Conservation (phyloP, 2,797 vertebrate genomes). For the Rhinoraja longicauda region DNA sequence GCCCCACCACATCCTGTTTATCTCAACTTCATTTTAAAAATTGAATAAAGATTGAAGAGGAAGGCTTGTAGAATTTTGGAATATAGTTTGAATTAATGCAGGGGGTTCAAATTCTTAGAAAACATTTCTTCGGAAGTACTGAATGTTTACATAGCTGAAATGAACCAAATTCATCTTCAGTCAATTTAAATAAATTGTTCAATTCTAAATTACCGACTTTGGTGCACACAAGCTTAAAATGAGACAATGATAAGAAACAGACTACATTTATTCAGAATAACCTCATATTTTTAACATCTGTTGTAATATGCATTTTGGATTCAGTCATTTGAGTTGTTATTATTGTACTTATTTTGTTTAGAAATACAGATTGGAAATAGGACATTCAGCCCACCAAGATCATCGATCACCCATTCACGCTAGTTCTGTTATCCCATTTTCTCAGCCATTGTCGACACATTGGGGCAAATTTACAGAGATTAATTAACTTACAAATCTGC, state of each 20-base stretch:
- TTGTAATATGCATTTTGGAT: not conserved
- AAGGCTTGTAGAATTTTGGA: not conserved
- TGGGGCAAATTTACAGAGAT: too few relatives aligned
- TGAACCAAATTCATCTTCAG: not conserved
- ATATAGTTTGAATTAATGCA: not conserved
- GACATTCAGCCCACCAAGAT: too few relatives aligned
- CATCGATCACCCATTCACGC: too few relatives aligned
- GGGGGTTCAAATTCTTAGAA: not conserved
- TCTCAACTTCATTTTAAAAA: not conserved
- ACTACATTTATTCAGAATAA: not conserved
- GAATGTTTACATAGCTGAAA: not conserved
- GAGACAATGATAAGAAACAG: not conserved
- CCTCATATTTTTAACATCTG: not conserved
- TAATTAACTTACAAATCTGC: too few relatives aligned
- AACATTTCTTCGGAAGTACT: not conserved
- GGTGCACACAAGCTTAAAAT: not conserved
- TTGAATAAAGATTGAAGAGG: not conserved
- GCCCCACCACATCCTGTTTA: not conserved
- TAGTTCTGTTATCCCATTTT: too few relatives aligned
- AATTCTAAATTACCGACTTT: not conserved
- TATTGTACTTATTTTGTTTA: not conserved
- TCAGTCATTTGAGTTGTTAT: not conserved
- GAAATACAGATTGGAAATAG: too few relatives aligned
- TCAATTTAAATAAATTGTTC: not conserved
- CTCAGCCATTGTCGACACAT: too few relatives aligned